phyloP scores from a whole-genome alignment of 1,140 invertebrate species.

The Diorhabda carinulata region DNA sequence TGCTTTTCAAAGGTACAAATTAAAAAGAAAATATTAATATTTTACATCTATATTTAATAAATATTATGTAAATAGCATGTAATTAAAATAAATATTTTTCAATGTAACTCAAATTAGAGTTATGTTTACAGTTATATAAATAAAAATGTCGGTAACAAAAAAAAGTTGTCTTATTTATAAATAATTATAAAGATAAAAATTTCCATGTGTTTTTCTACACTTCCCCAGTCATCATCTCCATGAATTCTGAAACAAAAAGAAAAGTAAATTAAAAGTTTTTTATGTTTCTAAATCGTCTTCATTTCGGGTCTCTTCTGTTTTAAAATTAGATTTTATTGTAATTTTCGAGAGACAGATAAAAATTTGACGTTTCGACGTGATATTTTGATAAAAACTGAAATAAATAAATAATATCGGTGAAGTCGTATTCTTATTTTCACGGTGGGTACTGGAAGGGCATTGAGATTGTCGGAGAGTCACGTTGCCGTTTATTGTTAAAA shows the following conservation, averaged over 20 bases:
- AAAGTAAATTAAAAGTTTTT: neutral
- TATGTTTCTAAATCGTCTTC: too few relatives aligned
- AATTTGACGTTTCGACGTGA: too few relatives aligned
- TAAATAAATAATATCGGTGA: too few relatives aligned
- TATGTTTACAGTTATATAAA: conserved; percentile 12
- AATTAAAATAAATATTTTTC: conserved; percentile 29
- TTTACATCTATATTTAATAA: conserved; percentile 23
- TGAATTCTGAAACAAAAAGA: conserved; percentile 75
- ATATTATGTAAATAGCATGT: conserved; percentile 27
- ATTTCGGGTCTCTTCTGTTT: too few relatives aligned
- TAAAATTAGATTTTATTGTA: too few relatives aligned
- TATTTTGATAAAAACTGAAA: too few relatives aligned
- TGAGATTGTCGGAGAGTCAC: too few relatives aligned
- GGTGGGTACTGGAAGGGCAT: too few relatives aligned
- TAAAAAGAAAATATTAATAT: conserved; percentile 14
- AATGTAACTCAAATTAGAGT: conserved; percentile 10
- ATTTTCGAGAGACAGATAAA: too few relatives aligned
- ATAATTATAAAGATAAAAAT: conserved; percentile 14
- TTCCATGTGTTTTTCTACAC: conserved; percentile 24
- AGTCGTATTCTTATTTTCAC: too few relatives aligned
- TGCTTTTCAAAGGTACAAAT: conserved; percentile 20
- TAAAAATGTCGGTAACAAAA: conserved; percentile 17
- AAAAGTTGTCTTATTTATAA: conserved; percentile 12
- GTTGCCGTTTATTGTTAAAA: too few relatives aligned
- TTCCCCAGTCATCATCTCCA: conserved; percentile 95